Conservation (phyloP, 2,797 vertebrate species). For the Meda fulgida region DNA sequence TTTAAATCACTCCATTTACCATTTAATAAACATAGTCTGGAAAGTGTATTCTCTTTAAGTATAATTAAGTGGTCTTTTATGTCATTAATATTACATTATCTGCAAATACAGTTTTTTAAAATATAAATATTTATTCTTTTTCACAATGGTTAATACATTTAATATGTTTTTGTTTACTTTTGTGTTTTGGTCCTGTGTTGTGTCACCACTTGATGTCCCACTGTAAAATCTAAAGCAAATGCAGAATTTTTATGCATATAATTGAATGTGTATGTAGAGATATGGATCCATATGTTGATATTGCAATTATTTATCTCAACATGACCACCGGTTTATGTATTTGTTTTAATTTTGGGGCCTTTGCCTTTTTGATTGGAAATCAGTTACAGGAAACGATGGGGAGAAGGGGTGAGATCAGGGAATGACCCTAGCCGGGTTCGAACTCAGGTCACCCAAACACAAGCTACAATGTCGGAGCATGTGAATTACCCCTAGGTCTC, state of each 20-base stretch:
- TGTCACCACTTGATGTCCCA: neutral
- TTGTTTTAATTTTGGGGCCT: slow-evolving; percentile 16
- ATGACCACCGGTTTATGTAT: slow-evolving; percentile 14
- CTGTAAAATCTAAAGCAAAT: neutral
- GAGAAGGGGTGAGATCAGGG: slow-evolving; percentile 9
- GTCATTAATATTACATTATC: neutral
- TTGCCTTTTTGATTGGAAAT: slow-evolving; percentile 15
- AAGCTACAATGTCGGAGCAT: slow-evolving; percentile 11
- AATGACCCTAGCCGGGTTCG: neutral
- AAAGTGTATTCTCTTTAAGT: neutral
- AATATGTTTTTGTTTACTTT: neutral
- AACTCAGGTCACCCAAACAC: slow-evolving; percentile 21
- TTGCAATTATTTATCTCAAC: slow-evolving; percentile 27
- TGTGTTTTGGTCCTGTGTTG: neutral
- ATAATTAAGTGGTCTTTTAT: neutral
- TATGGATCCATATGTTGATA: slow-evolving; percentile 10
- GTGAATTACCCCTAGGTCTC: neutral
- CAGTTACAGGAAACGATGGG: neutral
- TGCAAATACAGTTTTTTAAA: neutral
- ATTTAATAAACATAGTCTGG: neutral
- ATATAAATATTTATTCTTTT: neutral
- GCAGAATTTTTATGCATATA: neutral
- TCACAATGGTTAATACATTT: neutral
- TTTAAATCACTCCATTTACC: too few relatives aligned
- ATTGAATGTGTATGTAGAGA: neutral